A percentile compares a stretch with the other conserved stretches of the same genome.
Conservation (phyloP, 2,113 vertebrate genomes). For the Notothenia rossii region DNA sequence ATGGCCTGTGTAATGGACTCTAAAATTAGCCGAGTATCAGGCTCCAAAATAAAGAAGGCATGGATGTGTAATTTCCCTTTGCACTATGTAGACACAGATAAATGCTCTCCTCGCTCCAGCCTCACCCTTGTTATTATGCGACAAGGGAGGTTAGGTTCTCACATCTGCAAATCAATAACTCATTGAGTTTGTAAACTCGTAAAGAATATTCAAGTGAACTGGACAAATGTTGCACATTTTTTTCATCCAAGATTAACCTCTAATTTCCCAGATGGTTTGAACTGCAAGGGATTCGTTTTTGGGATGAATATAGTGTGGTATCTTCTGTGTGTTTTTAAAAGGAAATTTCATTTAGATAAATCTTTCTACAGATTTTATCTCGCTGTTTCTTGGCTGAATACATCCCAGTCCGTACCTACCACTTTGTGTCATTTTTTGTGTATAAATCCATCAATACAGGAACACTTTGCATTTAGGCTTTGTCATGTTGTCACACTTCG, state of each 20-base stretch:
- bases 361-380: slow-evolving; percentile 32
- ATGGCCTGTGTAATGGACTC: slow-evolving; percentile 31
- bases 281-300: slow-evolving; percentile 27
- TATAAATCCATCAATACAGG: slow-evolving; percentile 22
- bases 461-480: slow-evolving; percentile 20
- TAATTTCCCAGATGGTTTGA: slow-evolving; percentile 52
- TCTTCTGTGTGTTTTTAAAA: slow-evolving; percentile 8
- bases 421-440: slow-evolving; percentile 49
- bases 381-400: not conserved
- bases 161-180: slow-evolving; percentile 59
- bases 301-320: slow-evolving; percentile 3
- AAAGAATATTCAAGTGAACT: slow-evolving; percentile 39
- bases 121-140: slow-evolving; percentile 57
- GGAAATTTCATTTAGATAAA: slow-evolving; percentile 11
- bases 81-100: slow-evolving; percentile 56
- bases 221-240: slow-evolving; percentile 30
- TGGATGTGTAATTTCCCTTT: slow-evolving; percentile 50
- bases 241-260: slow-evolving; percentile 51
- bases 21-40: slow-evolving; percentile 38
- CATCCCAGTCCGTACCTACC: slow-evolving; percentile 61
- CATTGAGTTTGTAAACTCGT: slow-evolving; percentile 55
- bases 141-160: slow-evolving; percentile 45
- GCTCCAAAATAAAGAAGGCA: slow-evolving; percentile 9
- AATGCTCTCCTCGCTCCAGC: slow-evolving; percentile 39
- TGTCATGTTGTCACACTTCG: slow-evolving; percentile 18